Evolutionary conservation across 2,888 invertebrate genomes (phyloP), one percentile per base, ranked within the genome.

Genomic region (Cacoxenus indagator): DNA sequence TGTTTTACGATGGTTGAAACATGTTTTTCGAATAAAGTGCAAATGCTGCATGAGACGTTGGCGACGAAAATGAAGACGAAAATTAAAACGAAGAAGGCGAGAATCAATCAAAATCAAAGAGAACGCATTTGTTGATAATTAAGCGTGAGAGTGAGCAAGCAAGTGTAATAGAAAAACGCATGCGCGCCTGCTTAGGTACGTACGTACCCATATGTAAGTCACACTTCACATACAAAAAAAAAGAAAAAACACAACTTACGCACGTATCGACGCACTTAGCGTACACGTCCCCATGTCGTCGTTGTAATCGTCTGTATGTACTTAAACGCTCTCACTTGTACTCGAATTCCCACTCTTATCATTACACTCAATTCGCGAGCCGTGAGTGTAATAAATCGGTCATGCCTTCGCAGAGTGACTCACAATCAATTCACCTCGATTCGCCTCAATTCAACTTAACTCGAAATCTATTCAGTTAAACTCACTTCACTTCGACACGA

Each of bases 331-430:
- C n/a, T n/a, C n/a, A n/a, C n/a, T n/a, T n/a, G n/a, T n/a, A n/a
- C n/a, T n/a, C n/a, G n/a, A n/a, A n/a, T n/a, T n/a, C n/a, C n/a
- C n/a, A n/a, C n/a, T n/a, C n/a, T n/a, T n/a, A n/a, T n/a, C n/a
- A n/a, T n/a, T n/a, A n/a, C n/a, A n/a, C n/a, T n/a, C n/a, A n/a
- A 37, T 37, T 8, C 2, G 37, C 8, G 8, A 8, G 37, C 9
- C 22, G 22, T 51, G 51, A 22, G 22, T 22, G n/a, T 51, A 51
- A 51, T 24, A 55, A 55, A 27, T 55, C 27, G 24, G 24, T 55
- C 55, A 55, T 55, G 55, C 55, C 11, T 27, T 55, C 55, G 55
- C 11, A 24, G 26, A 55, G 55, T 55, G 55, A 55, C 51, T 55
- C 26, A 55, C 55, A 55, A 27, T 24, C 27, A n/a, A 3, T 27